Evolutionary conservation across 2,113 vertebrate species (phyloP).

Genomic region (Eulemur rufifrons): DNA sequence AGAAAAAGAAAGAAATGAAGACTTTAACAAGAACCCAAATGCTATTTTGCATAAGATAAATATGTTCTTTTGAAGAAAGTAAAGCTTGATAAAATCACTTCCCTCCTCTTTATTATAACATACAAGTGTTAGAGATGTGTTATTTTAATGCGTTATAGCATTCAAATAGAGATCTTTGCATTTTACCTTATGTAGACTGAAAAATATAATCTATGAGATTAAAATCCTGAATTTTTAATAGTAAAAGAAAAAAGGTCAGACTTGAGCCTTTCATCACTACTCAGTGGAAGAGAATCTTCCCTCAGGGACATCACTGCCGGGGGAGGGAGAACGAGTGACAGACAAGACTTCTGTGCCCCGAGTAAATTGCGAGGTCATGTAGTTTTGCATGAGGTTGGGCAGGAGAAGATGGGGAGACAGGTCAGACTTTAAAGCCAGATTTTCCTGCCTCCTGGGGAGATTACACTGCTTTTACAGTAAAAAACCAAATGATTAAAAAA

Average conservation of each 20-base stretch:
- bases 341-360: not conserved
- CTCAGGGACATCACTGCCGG: slow-evolving; percentile 7
- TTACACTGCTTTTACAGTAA: not conserved
- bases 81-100: too few relatives aligned
- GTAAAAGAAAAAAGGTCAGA: not conserved
- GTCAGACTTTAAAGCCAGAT: not conserved
- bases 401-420: not conserved
- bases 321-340: not conserved
- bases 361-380: not conserved
- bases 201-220: too few relatives aligned
- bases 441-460: not conserved
- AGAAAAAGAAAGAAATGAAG: too few relatives aligned
- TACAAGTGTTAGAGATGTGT: too few relatives aligned
- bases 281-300: slow-evolving; percentile 18
- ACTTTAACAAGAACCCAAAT: too few relatives aligned
- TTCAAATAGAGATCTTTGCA: too few relatives aligned
- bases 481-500: not conserved
- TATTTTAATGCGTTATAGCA: too few relatives aligned
- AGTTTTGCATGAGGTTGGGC: not conserved
- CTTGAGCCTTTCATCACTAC: not conserved
- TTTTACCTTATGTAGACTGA: too few relatives aligned
- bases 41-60: too few relatives aligned
- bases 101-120: too few relatives aligned
- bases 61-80: too few relatives aligned
- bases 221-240: too few relatives aligned